A percentile compares a stretch with the other conserved stretches of the same genome.
These are phyloP conservation scores for Andrena dorsata DNA, from an alignment of 2,888 invertebrate species.

Conservation along the genomic window DNA sequence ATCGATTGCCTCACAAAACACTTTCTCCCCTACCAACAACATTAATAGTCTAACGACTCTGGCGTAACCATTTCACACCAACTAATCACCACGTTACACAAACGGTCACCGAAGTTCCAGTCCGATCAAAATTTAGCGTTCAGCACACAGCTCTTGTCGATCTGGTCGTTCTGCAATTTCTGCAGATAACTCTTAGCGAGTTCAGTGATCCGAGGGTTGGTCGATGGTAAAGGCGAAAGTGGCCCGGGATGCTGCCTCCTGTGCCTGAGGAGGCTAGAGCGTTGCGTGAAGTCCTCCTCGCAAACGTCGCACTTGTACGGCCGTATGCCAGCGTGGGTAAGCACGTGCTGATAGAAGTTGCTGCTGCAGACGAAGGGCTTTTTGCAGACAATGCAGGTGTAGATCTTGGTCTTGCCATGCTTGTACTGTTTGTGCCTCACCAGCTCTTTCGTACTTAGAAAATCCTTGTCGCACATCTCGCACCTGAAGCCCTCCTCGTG, in stretches of 20 bases:
- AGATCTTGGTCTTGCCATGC: slow-evolving; percentile 66
- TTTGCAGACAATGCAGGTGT: slow-evolving; percentile 72
- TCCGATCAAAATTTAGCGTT: slow-evolving; percentile 45
- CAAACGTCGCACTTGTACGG: slow-evolving; percentile 80
- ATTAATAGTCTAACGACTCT: not conserved
- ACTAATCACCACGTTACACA: not conserved
- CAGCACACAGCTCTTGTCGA: slow-evolving; percentile 42
- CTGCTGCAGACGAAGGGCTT: slow-evolving; percentile 72
- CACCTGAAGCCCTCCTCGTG: slow-evolving; percentile 74
- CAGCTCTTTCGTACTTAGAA: slow-evolving; percentile 65
- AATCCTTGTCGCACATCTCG: slow-evolving; percentile 72
- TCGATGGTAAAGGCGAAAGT: slow-evolving; percentile 65
- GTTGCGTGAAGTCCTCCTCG: slow-evolving; percentile 76
- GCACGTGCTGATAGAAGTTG: slow-evolving; percentile 78
- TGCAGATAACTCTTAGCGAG: slow-evolving; percentile 70
- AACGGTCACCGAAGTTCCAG: not conserved
- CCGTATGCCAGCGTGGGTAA: slow-evolving; percentile 78
- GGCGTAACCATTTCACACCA: not conserved
- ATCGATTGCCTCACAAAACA: too few relatives aligned
- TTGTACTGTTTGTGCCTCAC: slow-evolving; percentile 70
- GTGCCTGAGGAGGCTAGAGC: slow-evolving; percentile 76
- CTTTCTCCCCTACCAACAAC: too few relatives aligned
- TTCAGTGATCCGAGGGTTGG: slow-evolving; percentile 73
- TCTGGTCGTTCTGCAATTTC: slow-evolving; percentile 52
- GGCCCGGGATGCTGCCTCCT: slow-evolving; percentile 76